These are phyloP conservation scores for Phrynocephalus vlangalii DNA, from an alignment of 2,797 vertebrate species.

Conservation along the genomic window DNA sequence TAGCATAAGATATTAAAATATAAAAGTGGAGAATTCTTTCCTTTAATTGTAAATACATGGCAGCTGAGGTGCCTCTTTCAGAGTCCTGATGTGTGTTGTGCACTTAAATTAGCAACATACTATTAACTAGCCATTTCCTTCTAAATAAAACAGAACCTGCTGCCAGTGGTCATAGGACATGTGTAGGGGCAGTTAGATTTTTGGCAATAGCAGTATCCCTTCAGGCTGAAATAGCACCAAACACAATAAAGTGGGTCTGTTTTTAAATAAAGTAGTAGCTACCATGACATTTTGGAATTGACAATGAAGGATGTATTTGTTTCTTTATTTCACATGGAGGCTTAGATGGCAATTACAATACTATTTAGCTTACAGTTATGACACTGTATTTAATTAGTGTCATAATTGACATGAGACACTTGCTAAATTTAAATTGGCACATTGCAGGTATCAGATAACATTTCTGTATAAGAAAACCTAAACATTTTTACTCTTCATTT, in stretches of 20 bases:
- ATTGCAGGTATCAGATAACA: slow-evolving; percentile 28
- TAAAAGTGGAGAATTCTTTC: slow-evolving; percentile 27
- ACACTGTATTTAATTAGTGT: neutral
- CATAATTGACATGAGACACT: slow-evolving; percentile 31
- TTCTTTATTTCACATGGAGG: slow-evolving; percentile 35
- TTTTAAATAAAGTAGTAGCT: slow-evolving; percentile 75
- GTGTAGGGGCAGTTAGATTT: slow-evolving; percentile 33
- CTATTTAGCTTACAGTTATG: no score
- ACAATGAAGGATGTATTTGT: slow-evolving; percentile 60
- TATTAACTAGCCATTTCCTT: slow-evolving; percentile 26
- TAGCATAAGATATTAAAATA: neutral
- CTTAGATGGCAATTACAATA: slow-evolving; percentile 45
- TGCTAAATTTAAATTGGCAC: slow-evolving; percentile 17
- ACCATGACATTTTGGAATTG: slow-evolving; percentile 79
- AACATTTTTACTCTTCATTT: slow-evolving; percentile 45
- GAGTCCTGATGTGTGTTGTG: neutral
- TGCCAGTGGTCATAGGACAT: slow-evolving; percentile 31
- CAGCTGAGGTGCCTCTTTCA: neutral
- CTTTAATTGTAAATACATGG: slow-evolving; percentile 21
- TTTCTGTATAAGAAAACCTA: slow-evolving; percentile 32
- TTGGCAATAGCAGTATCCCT: slow-evolving; percentile 53
- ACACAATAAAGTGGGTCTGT: slow-evolving; percentile 28
- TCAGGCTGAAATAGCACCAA: slow-evolving; percentile 62
- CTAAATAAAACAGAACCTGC: slow-evolving; percentile 43
- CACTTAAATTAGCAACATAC: slow-evolving; percentile 10